Base-by-base conservation (phyloP, 2,113 vertebrate species). In the Paramormyrops kingsleyae region DNA sequence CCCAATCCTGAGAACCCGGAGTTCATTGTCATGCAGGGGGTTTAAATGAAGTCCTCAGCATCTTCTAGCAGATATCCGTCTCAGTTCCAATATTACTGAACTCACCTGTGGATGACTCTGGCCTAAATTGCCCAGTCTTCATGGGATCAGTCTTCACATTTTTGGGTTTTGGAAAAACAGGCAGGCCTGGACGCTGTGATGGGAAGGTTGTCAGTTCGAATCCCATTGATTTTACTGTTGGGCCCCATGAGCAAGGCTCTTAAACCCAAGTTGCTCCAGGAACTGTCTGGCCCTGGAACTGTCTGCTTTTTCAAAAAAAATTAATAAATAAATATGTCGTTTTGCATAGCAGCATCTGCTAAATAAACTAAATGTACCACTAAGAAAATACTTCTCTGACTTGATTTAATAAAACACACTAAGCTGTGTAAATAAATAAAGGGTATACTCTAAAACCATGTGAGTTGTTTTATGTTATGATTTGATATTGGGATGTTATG, bases 1-100 rank as follows among this genome's bases (percentile, higher is more conserved):
- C 31, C 31, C 13, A 12, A 39, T 56, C 31, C 12, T 35, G 87
- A 44, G 31, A 27, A 87, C 92, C 77, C 66, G 92, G 91, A 90
- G 83, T 90, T 91, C 85, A 49, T 85, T 46, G 74, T 39, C 7
- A 19, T 42, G 35, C 24, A 27, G 44, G n/a, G 39, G 59, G 35
- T 77, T 31, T 80, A 19, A 39, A 42, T 70, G 21, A 56, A 66
- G 42, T 17, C 56, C 5, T 70, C 31, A 35, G 35, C 31, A 80
- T 42, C 17, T 19, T 39, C 13, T 80, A 80, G 5, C 35, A 80
- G 74, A 42, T 80, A 80, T 42, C 74, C 7, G 3, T 42, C 74
- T 42, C 74, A 35, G 35, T 80, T 42, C 35, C 35, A 80, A 3
- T 19, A 42, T 80, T 19, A 42, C 35, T 35, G 74, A 80, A 39